Evolutionary conservation across 2,113 vertebrate genomes (phyloP), one percentile per base, ranked within the genome.

Genomic region (Zosterops hypoxanthus): DNA sequence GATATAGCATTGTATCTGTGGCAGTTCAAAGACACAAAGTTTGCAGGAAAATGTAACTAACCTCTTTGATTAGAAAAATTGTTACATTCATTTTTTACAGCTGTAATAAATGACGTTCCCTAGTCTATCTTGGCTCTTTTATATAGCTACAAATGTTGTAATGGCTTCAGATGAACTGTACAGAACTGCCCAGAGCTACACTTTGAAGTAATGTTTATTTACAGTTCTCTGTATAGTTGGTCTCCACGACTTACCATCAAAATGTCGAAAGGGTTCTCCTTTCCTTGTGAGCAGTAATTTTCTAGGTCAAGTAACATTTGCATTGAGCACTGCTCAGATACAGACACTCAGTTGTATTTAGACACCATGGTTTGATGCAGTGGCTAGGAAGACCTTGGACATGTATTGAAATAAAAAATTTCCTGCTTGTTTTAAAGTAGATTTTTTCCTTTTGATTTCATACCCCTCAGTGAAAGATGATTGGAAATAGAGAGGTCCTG

Each of bases 171-270:
- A 86, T 46, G 86, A 95, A 83, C 77, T 76, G 44, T n/a, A 66
- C 56, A 64, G 81, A 88, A 86, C 88, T 86, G 93, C 94, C 90
- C 68, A 86, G 78, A 92, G 93, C 85, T 96, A 90, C 36, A 33
- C 90, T 96, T 94, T 88, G 85, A 97, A 94, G 88, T 95, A 83
- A 89, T 82, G 77, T 95, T 94, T 94, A 94, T 96, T 93, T 96
- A 93, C 93, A 96, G 79, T 88, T 90, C 93, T 73, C 72, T 92
- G n/a, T 88, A 83, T 68, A 75, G 76, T 88, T 94, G 90, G 88
- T 94, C 85, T 94, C 88, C 79, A 75, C 50, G 90, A 93, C 92
- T 97, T 96, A 92, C 68, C 90, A 88, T 92, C 82, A 93, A 85
- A 86, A 94, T 88, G 82, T 72, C 4, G 8, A 59, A 64, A 89